A percentile compares a stretch with the other conserved stretches of the same genome.
Conservation (phyloP, 2,888 invertebrate species). For the Phaedon cochleariae region DNA sequence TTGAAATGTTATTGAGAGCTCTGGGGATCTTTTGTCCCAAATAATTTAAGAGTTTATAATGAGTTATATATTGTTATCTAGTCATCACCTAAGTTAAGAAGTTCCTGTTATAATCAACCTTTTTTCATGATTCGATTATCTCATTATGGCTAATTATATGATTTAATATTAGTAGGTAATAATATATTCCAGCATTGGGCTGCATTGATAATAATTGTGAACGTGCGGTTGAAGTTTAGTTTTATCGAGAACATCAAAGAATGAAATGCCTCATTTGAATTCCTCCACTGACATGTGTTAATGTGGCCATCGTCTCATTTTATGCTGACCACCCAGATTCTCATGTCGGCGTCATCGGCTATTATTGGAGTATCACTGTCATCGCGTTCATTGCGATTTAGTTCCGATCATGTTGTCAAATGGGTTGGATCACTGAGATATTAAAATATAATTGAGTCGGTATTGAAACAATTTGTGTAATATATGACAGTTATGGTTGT, state of each 20-base stretch:
- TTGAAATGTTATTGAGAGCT: too few relatives aligned
- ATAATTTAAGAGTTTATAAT: too few relatives aligned
- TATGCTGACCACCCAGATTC: slow-evolving; percentile 44
- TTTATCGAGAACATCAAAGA: neutral
- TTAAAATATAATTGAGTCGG: neutral
- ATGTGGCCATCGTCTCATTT: slow-evolving; percentile 34
- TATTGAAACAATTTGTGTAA: neutral
- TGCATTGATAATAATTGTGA: too few relatives aligned
- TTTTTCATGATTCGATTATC: too few relatives aligned
- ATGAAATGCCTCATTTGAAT: slow-evolving; percentile 32
- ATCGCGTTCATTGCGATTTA: neutral
- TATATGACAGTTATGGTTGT: neutral
- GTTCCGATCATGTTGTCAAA: neutral
- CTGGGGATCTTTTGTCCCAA: too few relatives aligned
- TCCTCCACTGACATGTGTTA: slow-evolving; percentile 37
- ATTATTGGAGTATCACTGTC: neutral
- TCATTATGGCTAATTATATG: too few relatives aligned
- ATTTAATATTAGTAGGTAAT: too few relatives aligned
- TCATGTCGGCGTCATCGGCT: neutral
- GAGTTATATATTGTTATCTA: too few relatives aligned
- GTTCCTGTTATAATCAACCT: too few relatives aligned
- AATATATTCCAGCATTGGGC: too few relatives aligned
- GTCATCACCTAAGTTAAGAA: too few relatives aligned
- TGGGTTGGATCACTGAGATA: neutral
- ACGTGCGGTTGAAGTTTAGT: too few relatives aligned